Conservation (phyloP, 2,113 vertebrate genomes). For the Talpa occidentalis region DNA sequence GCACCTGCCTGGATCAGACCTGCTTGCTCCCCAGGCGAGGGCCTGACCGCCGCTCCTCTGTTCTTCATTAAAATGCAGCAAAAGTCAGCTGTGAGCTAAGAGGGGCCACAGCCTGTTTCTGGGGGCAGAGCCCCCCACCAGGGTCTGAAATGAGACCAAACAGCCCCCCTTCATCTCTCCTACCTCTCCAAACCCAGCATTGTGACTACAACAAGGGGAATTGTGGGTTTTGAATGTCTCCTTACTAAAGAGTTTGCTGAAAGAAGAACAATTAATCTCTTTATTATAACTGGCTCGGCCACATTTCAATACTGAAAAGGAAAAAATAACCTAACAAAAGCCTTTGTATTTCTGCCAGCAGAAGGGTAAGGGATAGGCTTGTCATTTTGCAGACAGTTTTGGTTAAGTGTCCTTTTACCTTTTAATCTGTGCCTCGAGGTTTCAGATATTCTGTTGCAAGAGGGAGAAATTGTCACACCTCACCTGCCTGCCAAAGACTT, state of each 20-base stretch:
- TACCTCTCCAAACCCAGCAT: fast-evolving
- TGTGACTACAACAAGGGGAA: background rate
- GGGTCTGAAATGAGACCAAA: background rate
- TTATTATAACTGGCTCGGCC: conserved; percentile 57
- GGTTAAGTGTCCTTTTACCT: conserved; percentile 58
- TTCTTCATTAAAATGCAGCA: conserved; percentile 74
- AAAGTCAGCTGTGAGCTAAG: conserved; percentile 55
- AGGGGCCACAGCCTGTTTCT: conserved; percentile 54
- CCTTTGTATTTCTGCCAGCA: background rate
- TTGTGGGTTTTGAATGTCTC: background rate
- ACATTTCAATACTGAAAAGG: conserved; percentile 28
- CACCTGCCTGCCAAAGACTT: background rate
- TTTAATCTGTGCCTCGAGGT: conserved; percentile 59
- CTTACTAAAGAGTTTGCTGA: background rate
- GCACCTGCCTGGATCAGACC: background rate
- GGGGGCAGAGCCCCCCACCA: background rate
- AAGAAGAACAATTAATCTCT: conserved; percentile 61
- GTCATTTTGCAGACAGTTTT: background rate
- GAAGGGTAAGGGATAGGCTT: conserved; percentile 50
- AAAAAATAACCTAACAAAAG: background rate
- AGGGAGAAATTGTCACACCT: background rate
- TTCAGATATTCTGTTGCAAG: background rate
- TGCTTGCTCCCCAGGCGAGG: background rate
- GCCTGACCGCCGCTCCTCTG: conserved; percentile 52
- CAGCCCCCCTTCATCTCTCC: fast-evolving